These are phyloP conservation scores for Tryphoninae sp. DNA, from an alignment of 2,888 invertebrate genomes.

Conservation along the genomic window DNA sequence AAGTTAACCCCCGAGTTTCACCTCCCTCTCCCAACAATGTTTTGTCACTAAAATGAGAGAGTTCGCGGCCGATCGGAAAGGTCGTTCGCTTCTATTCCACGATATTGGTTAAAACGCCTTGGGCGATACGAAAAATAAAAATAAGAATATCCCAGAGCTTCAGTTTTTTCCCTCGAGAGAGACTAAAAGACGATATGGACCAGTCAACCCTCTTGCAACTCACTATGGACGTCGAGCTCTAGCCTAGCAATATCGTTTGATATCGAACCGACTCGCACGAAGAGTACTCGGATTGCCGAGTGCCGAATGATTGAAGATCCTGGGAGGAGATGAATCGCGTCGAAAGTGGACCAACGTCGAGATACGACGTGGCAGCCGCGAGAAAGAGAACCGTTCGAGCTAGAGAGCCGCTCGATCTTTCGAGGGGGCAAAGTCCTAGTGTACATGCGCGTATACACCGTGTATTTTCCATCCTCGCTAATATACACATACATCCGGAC, in stretches of 20 bases:
- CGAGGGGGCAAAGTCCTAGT: not conserved
- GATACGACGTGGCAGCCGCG: conserved; percentile 35
- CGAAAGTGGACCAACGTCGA: conserved; percentile 40
- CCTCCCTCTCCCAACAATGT: not conserved
- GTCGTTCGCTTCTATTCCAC: not conserved
- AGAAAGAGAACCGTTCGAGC: conserved; percentile 29
- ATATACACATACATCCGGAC: not conserved
- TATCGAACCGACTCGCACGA: conserved; percentile 26
- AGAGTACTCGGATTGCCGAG: conserved; percentile 39
- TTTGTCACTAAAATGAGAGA: not conserved
- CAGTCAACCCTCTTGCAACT: not conserved
- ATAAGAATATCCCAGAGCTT: not conserved
- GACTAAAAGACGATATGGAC: not conserved
- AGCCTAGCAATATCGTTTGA: conserved; percentile 14
- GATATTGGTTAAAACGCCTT: not conserved
- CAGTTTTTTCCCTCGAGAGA: not conserved
- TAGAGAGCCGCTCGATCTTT: conserved; percentile 44
- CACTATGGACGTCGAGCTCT: not conserved
- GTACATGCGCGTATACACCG: conserved; percentile 24
- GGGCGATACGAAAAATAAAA: not conserved
- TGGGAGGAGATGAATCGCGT: conserved; percentile 46
- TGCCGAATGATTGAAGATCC: conserved; percentile 40
- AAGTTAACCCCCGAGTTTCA: conserved; percentile 31
- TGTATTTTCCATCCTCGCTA: conserved; percentile 32
- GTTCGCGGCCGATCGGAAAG: not conserved